Evolutionary conservation across 1,140 invertebrate species (phyloP).

Genomic region (Drosophila repletoides): DNA sequence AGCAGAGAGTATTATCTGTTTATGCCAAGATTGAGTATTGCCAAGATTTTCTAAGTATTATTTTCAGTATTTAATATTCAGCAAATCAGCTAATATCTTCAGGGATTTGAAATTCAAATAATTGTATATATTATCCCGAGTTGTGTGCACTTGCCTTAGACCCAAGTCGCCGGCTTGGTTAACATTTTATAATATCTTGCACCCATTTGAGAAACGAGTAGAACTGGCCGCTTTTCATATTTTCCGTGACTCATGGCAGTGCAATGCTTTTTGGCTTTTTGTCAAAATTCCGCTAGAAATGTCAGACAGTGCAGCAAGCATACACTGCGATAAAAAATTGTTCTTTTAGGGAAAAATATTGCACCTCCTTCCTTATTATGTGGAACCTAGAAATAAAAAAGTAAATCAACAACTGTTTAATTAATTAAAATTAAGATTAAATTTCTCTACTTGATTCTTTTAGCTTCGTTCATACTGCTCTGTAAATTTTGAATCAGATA

Average conservation of each 20-base stretch:
- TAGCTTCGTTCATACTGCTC: too few relatives aligned
- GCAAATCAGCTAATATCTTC: neutral
- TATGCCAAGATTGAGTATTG: too few relatives aligned
- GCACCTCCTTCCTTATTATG: too few relatives aligned
- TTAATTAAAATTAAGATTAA: too few relatives aligned
- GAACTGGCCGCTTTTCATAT: conserved; percentile 54
- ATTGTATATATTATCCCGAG: neutral
- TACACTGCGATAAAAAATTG: conserved; percentile 4
- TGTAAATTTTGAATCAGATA: too few relatives aligned
- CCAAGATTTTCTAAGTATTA: too few relatives aligned
- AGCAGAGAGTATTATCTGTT: too few relatives aligned
- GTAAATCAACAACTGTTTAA: too few relatives aligned
- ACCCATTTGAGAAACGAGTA: conserved; percentile 23
- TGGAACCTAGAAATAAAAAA: too few relatives aligned
- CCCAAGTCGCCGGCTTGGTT: conserved; percentile 13
- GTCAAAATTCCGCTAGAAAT: conserved; percentile 53
- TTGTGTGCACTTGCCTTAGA: neutral
- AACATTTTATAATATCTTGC: conserved; percentile 21
- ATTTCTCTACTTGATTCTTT: too few relatives aligned
- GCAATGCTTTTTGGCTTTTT: conserved; percentile 63
- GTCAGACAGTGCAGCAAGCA: conserved; percentile 12
- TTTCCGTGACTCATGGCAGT: conserved; percentile 29
- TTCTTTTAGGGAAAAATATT: too few relatives aligned
- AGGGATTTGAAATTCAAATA: neutral
- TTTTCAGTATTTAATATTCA: neutral